Percentiles rank a stretch among this genome's conserved stretches.
Evolutionary conservation across 2,113 vertebrate species (phyloP).

Genomic region (Diadophis punctatus): DNA sequence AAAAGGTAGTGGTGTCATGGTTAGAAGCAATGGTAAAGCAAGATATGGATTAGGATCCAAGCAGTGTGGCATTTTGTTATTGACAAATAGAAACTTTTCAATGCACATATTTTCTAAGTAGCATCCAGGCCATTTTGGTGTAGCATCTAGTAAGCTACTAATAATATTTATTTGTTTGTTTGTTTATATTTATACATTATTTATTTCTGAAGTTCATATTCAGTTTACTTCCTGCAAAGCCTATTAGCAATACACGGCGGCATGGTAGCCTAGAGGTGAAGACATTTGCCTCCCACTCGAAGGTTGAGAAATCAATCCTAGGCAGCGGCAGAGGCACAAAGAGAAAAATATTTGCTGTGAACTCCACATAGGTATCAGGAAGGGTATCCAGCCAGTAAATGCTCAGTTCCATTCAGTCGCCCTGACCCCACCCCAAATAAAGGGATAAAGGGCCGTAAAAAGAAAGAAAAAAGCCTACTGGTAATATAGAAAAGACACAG

Average conservation of each 20-base stretch:
- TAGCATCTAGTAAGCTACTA: neutral
- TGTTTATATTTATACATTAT: neutral
- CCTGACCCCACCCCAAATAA: no score
- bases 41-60: no score
- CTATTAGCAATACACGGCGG: neutral
- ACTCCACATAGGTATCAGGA: no score
- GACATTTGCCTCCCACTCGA: neutral
- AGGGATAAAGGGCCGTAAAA: no score
- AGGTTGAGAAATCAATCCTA: neutral
- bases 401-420: no score
- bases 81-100: neutral
- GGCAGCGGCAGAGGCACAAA: no score
- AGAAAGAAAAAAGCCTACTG: neutral
- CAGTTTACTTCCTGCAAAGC: neutral
- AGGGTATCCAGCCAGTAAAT: neutral
- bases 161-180: neutral
- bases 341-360: no score
- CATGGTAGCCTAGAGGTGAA: neutral
- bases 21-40: no score
- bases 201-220: neutral
- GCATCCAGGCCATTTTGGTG: neutral
- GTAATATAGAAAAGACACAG: neutral
- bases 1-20: no score
- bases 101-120: neutral
- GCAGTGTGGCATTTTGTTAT: neutral